These are phyloP conservation scores for Gastracanthus pulcherrimus DNA, from an alignment of 2,888 invertebrate species.

Conservation along the genomic window DNA sequence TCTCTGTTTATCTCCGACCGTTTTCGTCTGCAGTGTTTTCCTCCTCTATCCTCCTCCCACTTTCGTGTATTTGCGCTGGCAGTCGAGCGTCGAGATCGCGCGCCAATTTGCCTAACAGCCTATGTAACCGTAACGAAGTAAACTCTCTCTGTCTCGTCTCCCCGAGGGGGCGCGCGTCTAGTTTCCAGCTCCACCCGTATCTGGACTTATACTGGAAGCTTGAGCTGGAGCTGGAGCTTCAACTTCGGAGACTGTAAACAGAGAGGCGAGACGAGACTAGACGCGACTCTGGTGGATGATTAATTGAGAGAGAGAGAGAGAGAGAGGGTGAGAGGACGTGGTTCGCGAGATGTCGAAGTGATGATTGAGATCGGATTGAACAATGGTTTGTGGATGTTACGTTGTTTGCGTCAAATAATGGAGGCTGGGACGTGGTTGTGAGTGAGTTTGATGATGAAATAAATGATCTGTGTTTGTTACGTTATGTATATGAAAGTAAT, in stretches of 20 bases:
- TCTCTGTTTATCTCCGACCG: constrained; percentile 12
- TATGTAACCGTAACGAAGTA: constrained; percentile 1
- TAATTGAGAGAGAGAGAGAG: background rate
- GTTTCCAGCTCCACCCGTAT: background rate
- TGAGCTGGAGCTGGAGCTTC: too few species aligned
- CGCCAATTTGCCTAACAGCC: constrained; percentile 26
- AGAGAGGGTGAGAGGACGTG: background rate
- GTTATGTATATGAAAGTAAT: too few species aligned
- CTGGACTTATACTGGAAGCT: too few species aligned
- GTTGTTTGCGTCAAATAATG: too few species aligned
- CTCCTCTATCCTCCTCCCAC: too few species aligned
- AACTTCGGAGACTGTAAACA: too few species aligned
- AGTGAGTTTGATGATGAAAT: too few species aligned
- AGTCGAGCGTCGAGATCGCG: background rate
- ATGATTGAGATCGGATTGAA: background rate
- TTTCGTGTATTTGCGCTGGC: background rate
- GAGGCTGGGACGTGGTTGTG: too few species aligned
- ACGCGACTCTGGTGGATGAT: too few species aligned
- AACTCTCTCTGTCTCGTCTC: background rate
- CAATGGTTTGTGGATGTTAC: background rate
- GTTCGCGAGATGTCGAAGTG: background rate
- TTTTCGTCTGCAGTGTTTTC: too few species aligned
- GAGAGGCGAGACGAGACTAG: background rate
- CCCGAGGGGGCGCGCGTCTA: background rate
- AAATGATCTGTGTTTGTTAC: too few species aligned